Conservation (phyloP, 1,140 invertebrate species). For the Rhopalosiphum padi region DNA sequence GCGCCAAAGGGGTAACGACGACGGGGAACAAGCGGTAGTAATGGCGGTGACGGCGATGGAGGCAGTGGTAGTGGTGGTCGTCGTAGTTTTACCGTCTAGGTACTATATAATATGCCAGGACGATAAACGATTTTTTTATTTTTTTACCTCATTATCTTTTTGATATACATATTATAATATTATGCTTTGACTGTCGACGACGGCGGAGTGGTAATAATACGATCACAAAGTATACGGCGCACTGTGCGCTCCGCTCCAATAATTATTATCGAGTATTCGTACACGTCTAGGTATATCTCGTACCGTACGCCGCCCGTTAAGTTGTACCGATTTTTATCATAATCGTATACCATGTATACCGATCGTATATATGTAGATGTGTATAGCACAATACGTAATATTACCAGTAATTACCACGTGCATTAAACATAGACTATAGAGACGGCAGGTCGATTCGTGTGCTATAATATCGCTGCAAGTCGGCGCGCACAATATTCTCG, state of each 20-base stretch:
- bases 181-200: neutral
- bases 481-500: neutral
- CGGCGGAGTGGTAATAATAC: neutral
- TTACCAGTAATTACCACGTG: neutral
- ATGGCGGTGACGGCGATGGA: too few relatives aligned
- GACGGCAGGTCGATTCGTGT: too few relatives aligned
- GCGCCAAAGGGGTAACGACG: neutral
- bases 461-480: neutral
- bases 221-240: neutral
- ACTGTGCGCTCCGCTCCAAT: neutral
- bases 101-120: neutral
- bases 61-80: neutral
- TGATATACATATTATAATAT: neutral
- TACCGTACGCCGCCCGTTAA: neutral
- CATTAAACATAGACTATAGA: too few relatives aligned
- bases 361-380: too few relatives aligned
- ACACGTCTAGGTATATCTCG: too few relatives aligned
- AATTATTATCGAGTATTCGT: neutral
- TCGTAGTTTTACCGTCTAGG: neutral
- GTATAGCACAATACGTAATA: neutral
- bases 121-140: neutral
- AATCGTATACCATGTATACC: neutral
- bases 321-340: neutral
- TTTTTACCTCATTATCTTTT: constrained; percentile 12
- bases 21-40: neutral